Evolutionary conservation across 2,888 invertebrate genomes (phyloP), one percentile per base, ranked within the genome.

Genomic region (Clitarchus hookeri): DNA sequence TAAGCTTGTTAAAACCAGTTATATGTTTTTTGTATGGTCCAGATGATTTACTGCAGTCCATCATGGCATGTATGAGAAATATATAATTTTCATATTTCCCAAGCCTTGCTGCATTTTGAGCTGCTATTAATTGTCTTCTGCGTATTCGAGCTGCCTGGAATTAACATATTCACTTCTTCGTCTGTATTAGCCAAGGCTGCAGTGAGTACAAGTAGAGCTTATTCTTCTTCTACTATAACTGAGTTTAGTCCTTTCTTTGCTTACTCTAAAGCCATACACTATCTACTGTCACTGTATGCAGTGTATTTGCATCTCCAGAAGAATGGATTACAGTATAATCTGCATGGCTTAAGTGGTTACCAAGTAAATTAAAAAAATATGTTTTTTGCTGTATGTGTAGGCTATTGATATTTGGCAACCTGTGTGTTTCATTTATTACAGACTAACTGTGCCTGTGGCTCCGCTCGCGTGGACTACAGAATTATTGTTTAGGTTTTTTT

Each of bases 161-260:
- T 79, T 79, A 82, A 19, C 36, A 82, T 82, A 82, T 82, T 25
- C 82, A 82, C 82, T 26, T 82, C 82, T 9, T 82, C 82, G 27
- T 44, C 25, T 82, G 82, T 82, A 82, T 9, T 13, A 82, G 36
- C 82, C 82, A 82, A 44, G 82, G 12, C 82, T 26, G 82, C 27
- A 82, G 27, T 82, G 16, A 82, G 82, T 27, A 36, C 44, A 82
- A 44, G 16, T 82, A 82, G 82, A 26, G 27, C 82, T 23, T 36
- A 36, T 0, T 82, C 82, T 82, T 82, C 44, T 23, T 36, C 82
- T 23, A 36, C 82, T 36, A 36, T 26, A 82, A 82, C 27, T 82
- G 82, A 36, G 82, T 82, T 82, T 25, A 25, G 27, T 13, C 82
- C 82, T 82, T 82, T 27, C 36, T 36, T 82, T 82, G 82, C 4